Percentiles rank a stretch among this genome's conserved stretches.
Conservation (phyloP, 2,113 vertebrate genomes). For the Ramphastos sulfuratus region DNA sequence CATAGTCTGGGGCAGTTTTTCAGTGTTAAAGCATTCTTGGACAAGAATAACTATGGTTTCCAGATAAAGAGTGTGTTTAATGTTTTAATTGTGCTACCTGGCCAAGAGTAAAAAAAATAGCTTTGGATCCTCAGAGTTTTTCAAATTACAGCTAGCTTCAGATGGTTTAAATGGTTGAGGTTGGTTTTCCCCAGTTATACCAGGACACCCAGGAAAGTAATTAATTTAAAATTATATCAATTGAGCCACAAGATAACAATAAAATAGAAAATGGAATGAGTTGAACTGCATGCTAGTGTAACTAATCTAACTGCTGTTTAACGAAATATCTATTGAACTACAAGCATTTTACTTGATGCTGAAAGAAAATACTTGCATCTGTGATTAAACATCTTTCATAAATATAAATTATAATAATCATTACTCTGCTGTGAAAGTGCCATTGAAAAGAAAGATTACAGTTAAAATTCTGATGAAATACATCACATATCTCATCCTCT, state of each 20-base stretch:
- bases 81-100: neutral
- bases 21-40: neutral
- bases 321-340: neutral
- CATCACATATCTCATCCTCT: neutral
- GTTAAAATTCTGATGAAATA: conserved; percentile 2
- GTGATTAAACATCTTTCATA: neutral
- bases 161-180: neutral
- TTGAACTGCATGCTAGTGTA: neutral
- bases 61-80: neutral
- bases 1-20: neutral
- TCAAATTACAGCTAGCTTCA: neutral
- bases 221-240: neutral
- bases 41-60: neutral
- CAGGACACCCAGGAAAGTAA: neutral
- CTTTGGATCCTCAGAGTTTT: neutral
- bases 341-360: neutral
- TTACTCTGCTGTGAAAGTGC: neutral
- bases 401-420: neutral
- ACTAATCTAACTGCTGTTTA: neutral
- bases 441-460: neutral
- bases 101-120: neutral
- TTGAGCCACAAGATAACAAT: neutral
- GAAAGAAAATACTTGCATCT: neutral
- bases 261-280: neutral
- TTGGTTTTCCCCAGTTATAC: neutral